Conservation (phyloP, 2,797 vertebrate species). For the Amphiprion clarkii region DNA sequence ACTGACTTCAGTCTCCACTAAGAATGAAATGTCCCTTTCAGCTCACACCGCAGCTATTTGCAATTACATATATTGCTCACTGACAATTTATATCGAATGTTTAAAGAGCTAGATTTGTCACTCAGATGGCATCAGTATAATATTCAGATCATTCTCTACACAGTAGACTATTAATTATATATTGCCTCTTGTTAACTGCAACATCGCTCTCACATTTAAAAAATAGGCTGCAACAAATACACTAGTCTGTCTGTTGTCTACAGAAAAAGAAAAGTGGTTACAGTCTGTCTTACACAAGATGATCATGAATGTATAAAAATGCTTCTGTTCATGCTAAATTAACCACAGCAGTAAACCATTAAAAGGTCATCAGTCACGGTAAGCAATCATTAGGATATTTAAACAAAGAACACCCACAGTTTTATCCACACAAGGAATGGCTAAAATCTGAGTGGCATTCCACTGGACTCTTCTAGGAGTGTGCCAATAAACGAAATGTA, state of each 20-base stretch:
- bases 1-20: too few relatives aligned
- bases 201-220: too few relatives aligned
- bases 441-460: too few relatives aligned
- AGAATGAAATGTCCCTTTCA: too few relatives aligned
- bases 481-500: too few relatives aligned
- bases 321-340: conserved; percentile 18
- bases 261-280: not conserved
- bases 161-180: not conserved
- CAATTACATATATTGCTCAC: not conserved
- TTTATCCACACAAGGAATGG: not conserved
- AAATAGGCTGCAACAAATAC: not conserved
- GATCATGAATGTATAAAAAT: conserved; percentile 10
- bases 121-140: not conserved
- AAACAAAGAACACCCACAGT: conserved; percentile 8
- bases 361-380: not conserved
- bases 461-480: too few relatives aligned
- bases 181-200: too few relatives aligned
- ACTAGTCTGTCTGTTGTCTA: not conserved
- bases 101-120: not conserved
- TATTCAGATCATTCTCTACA: not conserved
- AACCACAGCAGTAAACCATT: conserved; percentile 7
- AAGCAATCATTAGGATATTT: conserved; percentile 1
- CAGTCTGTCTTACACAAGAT: not conserved
- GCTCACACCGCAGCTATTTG: too few relatives aligned
- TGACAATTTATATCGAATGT: not conserved